Evolutionary conservation across 2,888 invertebrate species (phyloP).

Genomic region (Frankliniella fusca): DNA sequence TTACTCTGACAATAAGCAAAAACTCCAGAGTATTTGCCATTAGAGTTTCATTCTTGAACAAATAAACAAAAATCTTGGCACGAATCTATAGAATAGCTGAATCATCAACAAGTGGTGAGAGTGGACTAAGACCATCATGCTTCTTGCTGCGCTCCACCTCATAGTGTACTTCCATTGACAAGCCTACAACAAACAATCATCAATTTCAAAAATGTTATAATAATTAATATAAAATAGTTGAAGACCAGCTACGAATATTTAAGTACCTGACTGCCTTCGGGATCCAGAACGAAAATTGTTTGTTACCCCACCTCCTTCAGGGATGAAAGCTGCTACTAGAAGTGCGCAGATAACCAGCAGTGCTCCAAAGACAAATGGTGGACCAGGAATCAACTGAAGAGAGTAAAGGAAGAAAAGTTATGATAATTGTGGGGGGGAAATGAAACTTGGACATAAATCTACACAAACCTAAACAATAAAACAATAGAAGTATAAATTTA

Average conservation of each 20-base stretch:
- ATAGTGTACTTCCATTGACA: conserved; percentile 72
- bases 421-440: too few relatives aligned
- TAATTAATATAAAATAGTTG: conserved; percentile 33
- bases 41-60: too few relatives aligned
- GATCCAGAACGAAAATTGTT: conserved; percentile 46
- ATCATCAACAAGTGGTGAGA: conserved; percentile 76
- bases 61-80: neutral
- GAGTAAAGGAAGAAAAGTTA: conserved; percentile 34
- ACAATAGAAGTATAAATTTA: neutral
- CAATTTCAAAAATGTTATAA: neutral
- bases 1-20: too few relatives aligned
- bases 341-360: conserved; percentile 93
- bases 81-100: conserved; percentile 50
- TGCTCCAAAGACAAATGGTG: conserved; percentile 97
- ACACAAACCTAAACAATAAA: neutral
- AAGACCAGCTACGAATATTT: conserved; percentile 30
- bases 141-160: conserved; percentile 64
- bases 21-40: too few relatives aligned
- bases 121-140: conserved; percentile 57
- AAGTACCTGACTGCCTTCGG: conserved; percentile 55
- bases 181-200: conserved; percentile 50
- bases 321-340: conserved; percentile 83
- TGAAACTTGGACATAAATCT: neutral
- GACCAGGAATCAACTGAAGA: conserved; percentile 83
- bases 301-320: conserved; percentile 57